Base-by-base conservation (phyloP, 2,888 invertebrate species). In the Asteroscopus sphinx region DNA sequence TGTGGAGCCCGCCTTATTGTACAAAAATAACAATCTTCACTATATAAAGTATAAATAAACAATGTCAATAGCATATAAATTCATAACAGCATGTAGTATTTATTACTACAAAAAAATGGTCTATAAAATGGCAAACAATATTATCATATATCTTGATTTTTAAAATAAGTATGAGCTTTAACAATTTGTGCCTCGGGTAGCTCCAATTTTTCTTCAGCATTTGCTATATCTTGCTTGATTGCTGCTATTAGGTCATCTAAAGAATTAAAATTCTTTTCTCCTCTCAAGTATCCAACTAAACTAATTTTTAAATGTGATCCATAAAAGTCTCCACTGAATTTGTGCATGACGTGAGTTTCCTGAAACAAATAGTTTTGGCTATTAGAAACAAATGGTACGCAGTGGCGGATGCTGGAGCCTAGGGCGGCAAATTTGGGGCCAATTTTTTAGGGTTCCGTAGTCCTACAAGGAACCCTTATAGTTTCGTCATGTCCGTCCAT, bases 301-400 rank as follows among this genome's bases (percentile, higher is more conserved):
- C 96, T 96, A 17, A 98, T 95, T 91, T 96, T 97, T 65, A 99
- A 90, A 56, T 93, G 85, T 39, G 96, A 95, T 0, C 97, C 99
- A 91, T 99, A 99, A 80, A 99, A 98, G 89, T 99, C 99, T 37
- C 94, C 83, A 25, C 96, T 94, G 83, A 97, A 99, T 61, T 96
- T 91, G 81, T 99, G 97, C 69, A 99, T 92, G 42, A 99, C 96
- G 84, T 99, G 98, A 0, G 98, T 97, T 95, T 99, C 99, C 98
- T 98, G 91, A 49, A 95, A 94, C 11, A 37, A 42, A 17, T 13
- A n/a, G 12, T 15, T 25, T 35, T 9, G 8, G 25, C n/a, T n/a
- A n/a, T n/a, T n/a, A n/a, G n/a, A n/a, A 21, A 21, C 21, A n/a
- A 13, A 13, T 32, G 7, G 13, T 37, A 5, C 11, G n/a, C n/a